Base-by-base conservation (phyloP, 2,113 vertebrate species). In the Ophthalmolycus amberensis region DNA sequence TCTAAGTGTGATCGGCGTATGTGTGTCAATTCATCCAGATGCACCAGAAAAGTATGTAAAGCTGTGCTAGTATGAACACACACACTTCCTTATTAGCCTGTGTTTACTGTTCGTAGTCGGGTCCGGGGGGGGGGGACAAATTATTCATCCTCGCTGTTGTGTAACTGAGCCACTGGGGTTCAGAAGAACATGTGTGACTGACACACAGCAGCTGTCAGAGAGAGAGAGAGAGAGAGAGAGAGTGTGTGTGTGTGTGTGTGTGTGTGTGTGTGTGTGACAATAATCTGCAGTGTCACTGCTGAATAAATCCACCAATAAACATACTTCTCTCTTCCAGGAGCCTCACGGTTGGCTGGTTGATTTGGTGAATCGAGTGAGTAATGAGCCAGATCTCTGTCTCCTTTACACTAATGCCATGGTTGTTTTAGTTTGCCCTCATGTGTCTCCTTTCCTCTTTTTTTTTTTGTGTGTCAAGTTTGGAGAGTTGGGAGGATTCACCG, bases 341-440 rank as follows among this genome's bases (percentile, higher is more conserved):
- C 98, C 98, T 87, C 98, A 99, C n/a, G 98, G 98, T 29, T 99
- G 98, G 98, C 95, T 99, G 85, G 97, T 99, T 84, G 98, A 99
- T 93, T 94, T 99, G 80, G 98, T 99, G 74, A 99, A 99, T 93
- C 96, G 97, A 94, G 98, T 99, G 94, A 92, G 95, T 88, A 37
- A 75, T 8, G 5, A 54, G 14, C 46, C 16, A 40, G 6, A 37
- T 38, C n/a, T 70, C 25, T 54, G 2, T 56, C 14, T 79, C 10
- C 32, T 60, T 14, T 63, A 38, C 56, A 38, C n/a, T 71, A 8
- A 56, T 1, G 9, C 54, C 25, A 27, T 16, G 72, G 3, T 40
- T 83, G 4, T 60, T 1, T 58, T 4, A 54, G 12, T 52, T 42
- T 70, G 59, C 5, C 4, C n/a, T 82, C 32, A 40, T 27, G 27